Conservation (phyloP, 1,140 invertebrate species). For the Cotesia chilonis region DNA sequence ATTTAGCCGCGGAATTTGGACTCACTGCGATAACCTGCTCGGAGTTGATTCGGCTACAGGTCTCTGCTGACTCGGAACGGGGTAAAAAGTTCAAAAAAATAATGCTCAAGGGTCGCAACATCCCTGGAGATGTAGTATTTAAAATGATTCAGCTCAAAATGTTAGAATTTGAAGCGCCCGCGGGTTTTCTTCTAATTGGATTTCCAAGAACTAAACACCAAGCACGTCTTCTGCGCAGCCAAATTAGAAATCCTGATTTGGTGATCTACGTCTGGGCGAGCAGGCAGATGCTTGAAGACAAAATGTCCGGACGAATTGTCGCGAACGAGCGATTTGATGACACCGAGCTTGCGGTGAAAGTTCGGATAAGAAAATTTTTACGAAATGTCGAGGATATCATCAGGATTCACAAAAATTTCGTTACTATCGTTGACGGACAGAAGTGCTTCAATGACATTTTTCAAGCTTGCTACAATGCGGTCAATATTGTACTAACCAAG, state of each 20-base stretch:
- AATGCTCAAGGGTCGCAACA: constrained; percentile 37
- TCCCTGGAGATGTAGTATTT: constrained; percentile 40
- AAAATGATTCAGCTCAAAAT: constrained; percentile 46
- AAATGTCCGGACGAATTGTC: constrained; percentile 32
- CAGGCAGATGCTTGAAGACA: constrained; percentile 40
- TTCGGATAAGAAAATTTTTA: constrained; percentile 44
- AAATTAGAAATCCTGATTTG: constrained; percentile 41
- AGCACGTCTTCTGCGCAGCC: constrained; percentile 43
- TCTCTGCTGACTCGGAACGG: constrained; percentile 29
- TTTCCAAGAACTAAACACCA: constrained; percentile 48
- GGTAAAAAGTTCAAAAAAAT: constrained; percentile 33
- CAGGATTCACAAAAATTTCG: constrained; percentile 38
- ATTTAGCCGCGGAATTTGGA: constrained; percentile 41
- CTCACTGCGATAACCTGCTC: constrained; percentile 38
- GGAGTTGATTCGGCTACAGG: constrained; percentile 44
- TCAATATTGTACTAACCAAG: constrained; percentile 20
- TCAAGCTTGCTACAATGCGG: background rate
- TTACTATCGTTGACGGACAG: constrained; percentile 41
- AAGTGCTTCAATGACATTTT: constrained; percentile 41
- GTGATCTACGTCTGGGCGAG: constrained; percentile 43
- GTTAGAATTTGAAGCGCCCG: constrained; percentile 36
- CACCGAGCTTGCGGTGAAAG: constrained; percentile 33
- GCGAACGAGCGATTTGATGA: constrained; percentile 43
- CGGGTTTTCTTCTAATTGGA: constrained; percentile 48
- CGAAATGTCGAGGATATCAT: constrained; percentile 34